Base-by-base conservation (phyloP, 2,888 invertebrate genomes). In the Perdita meconis region DNA sequence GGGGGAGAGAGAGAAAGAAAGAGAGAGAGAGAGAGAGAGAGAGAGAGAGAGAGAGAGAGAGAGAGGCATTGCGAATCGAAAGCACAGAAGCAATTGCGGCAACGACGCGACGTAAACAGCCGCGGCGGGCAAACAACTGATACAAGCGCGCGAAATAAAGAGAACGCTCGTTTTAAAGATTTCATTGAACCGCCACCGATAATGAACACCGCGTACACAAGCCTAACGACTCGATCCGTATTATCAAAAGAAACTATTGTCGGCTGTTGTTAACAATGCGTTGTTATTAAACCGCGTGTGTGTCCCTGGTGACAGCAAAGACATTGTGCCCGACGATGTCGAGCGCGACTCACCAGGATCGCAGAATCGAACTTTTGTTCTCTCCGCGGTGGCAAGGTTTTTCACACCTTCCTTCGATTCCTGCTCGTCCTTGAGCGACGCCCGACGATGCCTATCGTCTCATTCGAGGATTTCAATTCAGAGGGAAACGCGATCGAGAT, bases 171-270 rank as follows among this genome's bases (percentile, higher is more conserved):
- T 84, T 87, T 63, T 84, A 86, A 86, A 89, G 89, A 90, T 89
- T 90, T 88, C 88, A 87, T 88, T 89, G 86, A 90, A 90, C 87
- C 81, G 81, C 64, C 80, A 24, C 82, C 81, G 89, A 89, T 88
- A 89, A 87, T 87, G 82, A 74, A 57, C 70, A 69, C 56, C 70
- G 76, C 80, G 44, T 67, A 77, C 64, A 74, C 78, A 67, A 57
- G 69, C 77, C 67, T 57, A 60, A 72, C 73, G 76, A 77, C 80
- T 59, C 70, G 69, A 69, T 77, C n/a, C 73, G 77, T 86, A 86
- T 89, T 89, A 89, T 90, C 87, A 82, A 87, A 88, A 87, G 87
- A 84, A 88, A 88, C 90, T 87, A 90, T 90, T 90, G 89, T 90
- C 80, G 79, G 63, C 82, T 74, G 76, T 86, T 81, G 84, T 86